Conservation (phyloP, 2,888 invertebrate species). For the Trachelus stipa region DNA sequence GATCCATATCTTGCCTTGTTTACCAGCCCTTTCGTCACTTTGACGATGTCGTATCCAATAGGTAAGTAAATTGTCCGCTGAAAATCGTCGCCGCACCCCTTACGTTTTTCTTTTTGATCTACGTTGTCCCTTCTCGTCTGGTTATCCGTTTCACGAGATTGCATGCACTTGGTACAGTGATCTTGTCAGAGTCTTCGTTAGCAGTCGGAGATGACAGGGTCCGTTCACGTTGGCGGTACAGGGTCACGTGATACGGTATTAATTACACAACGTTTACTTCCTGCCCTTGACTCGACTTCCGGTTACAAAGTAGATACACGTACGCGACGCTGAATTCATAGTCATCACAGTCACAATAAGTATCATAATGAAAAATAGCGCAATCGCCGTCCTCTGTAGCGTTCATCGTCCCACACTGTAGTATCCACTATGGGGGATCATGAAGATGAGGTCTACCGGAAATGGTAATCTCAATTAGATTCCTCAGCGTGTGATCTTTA, state of each 20-base stretch:
- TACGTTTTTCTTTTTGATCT: neutral
- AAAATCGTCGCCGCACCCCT: slow-evolving; percentile 10
- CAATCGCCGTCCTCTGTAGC: neutral
- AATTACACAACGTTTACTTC: neutral
- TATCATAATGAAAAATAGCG: neutral
- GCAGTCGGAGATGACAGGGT: neutral
- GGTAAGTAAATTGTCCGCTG: neutral
- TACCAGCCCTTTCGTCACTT: neutral
- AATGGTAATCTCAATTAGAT: neutral
- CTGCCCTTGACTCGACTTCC: neutral
- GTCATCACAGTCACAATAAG: neutral
- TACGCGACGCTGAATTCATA: neutral
- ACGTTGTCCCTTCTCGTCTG: slow-evolving; percentile 1
- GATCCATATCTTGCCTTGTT: neutral
- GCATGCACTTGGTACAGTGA: neutral
- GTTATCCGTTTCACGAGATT: neutral
- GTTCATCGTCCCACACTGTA: neutral
- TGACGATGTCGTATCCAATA: neutral
- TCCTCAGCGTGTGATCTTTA: slow-evolving; percentile 11
- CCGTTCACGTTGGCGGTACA: neutral
- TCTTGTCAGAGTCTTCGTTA: neutral
- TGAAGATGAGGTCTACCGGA: neutral
- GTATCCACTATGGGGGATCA: neutral
- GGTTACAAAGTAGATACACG: neutral
- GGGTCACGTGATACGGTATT: neutral